phyloP scores from a whole-genome alignment of 2,888 invertebrate genomes.

The Cantharis lateralis region DNA sequence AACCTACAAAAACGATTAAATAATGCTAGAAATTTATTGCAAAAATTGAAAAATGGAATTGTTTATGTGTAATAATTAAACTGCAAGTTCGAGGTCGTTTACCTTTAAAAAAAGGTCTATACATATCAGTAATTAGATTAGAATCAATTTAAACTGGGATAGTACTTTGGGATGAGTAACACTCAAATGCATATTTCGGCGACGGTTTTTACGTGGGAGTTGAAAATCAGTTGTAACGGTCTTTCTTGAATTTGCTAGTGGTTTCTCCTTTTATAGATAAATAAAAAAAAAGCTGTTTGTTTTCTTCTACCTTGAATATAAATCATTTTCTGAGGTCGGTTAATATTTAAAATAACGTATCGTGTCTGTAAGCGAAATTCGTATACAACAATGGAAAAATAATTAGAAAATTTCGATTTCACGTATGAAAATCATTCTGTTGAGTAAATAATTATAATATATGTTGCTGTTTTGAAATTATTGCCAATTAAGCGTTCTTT shows the following conservation, averaged over 20 bases:
- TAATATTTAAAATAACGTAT: conserved; percentile 9
- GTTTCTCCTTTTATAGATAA: conserved; percentile 34
- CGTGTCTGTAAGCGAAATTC: neutral
- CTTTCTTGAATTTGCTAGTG: conserved; percentile 14
- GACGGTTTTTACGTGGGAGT: conserved; percentile 34
- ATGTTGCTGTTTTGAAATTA: neutral
- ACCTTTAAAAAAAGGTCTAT: neutral
- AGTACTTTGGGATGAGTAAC: neutral
- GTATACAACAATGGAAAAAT: neutral
- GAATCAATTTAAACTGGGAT: neutral
- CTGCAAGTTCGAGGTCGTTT: neutral
- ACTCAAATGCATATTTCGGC: conserved; percentile 10
- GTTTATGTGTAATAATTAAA: neutral
- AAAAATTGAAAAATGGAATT: neutral
- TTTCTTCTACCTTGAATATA: conserved; percentile 32
- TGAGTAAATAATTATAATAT: neutral
- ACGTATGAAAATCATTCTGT: neutral
- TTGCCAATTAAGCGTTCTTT: neutral
- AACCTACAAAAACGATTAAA: neutral
- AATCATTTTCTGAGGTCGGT: conserved; percentile 24
- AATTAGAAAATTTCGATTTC: neutral
- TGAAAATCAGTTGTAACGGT: conserved; percentile 27
- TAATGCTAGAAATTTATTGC: neutral
- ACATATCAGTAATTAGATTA: neutral
- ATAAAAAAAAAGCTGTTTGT: conserved; percentile 16